A percentile compares a stretch with the other conserved stretches of the same genome.
Evolutionary conservation across 2,888 invertebrate species (phyloP).

Genomic region (Camponotus fellah): DNA sequence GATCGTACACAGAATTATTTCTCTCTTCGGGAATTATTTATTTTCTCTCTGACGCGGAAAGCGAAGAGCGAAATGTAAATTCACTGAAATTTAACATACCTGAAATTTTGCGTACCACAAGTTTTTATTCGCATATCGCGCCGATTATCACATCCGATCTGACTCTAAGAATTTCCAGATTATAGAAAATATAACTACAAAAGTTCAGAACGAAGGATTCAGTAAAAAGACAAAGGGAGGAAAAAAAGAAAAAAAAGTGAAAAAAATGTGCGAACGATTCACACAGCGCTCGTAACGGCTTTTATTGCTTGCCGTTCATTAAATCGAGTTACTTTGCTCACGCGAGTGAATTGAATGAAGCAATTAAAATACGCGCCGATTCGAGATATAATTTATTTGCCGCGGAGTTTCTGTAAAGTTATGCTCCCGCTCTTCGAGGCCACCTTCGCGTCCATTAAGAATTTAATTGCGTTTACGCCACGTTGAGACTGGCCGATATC

Average conservation of each 20-base stretch:
- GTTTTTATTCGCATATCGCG: too few relatives aligned
- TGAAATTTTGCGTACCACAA: background rate
- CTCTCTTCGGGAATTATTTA: too few relatives aligned
- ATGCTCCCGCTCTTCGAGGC: background rate
- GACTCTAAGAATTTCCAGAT: too few relatives aligned
- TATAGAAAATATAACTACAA: background rate
- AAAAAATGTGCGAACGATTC: constrained; percentile 35
- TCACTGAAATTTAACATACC: constrained; percentile 1
- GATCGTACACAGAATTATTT: background rate
- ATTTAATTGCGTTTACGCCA: constrained; percentile 68
- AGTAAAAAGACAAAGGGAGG: constrained; percentile 8
- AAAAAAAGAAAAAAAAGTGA: background rate
- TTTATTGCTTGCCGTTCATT: constrained; percentile 65
- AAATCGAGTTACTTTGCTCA: constrained; percentile 56
- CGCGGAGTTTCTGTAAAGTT: constrained; percentile 62
- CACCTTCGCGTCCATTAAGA: constrained; percentile 42
- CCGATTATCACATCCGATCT: too few relatives aligned
- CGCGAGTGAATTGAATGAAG: constrained; percentile 44
- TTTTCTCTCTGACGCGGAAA: background rate
- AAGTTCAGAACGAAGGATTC: constrained; percentile 3
- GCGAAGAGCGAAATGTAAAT: background rate
- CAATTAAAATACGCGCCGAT: constrained; percentile 61
- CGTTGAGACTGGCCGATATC: constrained; percentile 60
- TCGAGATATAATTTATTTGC: constrained; percentile 67
- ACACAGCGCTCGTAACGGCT: constrained; percentile 53